Evolutionary conservation across 1,140 invertebrate species (phyloP), one percentile per base, ranked within the genome.

Genomic region (Megalopta genalis): DNA sequence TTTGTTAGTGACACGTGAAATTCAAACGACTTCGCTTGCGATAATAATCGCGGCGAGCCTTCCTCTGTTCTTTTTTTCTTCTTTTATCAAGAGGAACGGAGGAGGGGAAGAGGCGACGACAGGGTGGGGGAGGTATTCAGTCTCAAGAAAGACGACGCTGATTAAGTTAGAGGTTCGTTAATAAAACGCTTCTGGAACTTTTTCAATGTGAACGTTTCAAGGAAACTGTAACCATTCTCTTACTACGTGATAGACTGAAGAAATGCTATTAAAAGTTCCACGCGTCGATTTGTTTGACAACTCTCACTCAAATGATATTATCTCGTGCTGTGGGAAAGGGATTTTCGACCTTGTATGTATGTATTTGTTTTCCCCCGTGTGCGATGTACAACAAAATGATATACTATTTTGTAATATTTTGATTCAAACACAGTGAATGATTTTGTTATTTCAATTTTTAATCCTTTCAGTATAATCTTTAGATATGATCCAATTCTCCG

Each of bases 1-100:
- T 87, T 88, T 89, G 88, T 90, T 90, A 85, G 87, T 87, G 86
- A 88, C 86, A 90, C 85, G 85, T 88, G 84, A 89, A 89, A 88
- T 89, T 88, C 86, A 88, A 90, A 89, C 87, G 83, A 87, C 82
- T 86, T 85, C 77, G 71, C 21, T 75, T 73, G 66, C 69, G 71
- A 85, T 74, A 84, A 85, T 80, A 83, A 83, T 82, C 75, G 54
- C 52, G 39, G 63, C 59, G 27, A 80, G 37, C 27, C 49, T 52
- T 18, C 16, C 16, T 6, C 18, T 18, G 2, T 52, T 52, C 7
- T 18, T 52, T 52, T 21, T 64, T 77, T 71, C 32, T 78, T 70
- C n/a, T 64, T 68, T 21, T 52, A 62, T 49, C 63, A 27, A 52
- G 6, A 25, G 71, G 59, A 21, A 2, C 10, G 12, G 42, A 14